phyloP scores from a whole-genome alignment of 1,140 invertebrate species.

The Tribolium castaneum region DNA sequence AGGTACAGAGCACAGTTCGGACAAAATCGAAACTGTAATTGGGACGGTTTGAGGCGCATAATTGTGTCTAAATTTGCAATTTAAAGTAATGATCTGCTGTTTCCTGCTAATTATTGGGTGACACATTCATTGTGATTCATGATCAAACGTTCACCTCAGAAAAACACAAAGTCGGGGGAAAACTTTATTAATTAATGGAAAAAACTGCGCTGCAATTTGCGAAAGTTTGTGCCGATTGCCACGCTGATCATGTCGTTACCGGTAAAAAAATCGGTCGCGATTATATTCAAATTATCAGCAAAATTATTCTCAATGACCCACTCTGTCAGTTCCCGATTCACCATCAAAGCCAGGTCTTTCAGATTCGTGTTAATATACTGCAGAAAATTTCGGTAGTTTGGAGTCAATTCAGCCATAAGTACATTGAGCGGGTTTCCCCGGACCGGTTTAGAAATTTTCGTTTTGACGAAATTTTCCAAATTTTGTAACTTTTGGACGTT shows the following conservation, averaged over 20 bases:
- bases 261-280: constrained; percentile 82
- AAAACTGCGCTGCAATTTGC: background rate
- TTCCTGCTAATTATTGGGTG: background rate
- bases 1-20: background rate
- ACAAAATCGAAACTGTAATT: background rate
- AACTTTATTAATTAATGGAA: background rate
- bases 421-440: constrained; percentile 73
- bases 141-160: background rate
- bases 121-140: background rate
- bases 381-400: constrained; percentile 73
- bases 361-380: constrained; percentile 70
- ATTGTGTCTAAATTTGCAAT: too few species aligned
- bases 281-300: constrained; percentile 75
- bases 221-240: constrained; percentile 70
- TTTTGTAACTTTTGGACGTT: constrained; percentile 67
- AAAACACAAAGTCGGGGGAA: background rate
- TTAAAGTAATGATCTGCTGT: background rate
- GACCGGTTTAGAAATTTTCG: constrained; percentile 62
- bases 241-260: constrained; percentile 80
- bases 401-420: constrained; percentile 83
- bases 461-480: constrained; percentile 69
- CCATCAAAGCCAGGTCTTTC: constrained; percentile 73
- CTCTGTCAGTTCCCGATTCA: constrained; percentile 76
- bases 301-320: constrained; percentile 71
- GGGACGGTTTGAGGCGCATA: too few species aligned